phyloP scores from a whole-genome alignment of 2,113 vertebrate species.

The Sphaerodactylus townsendi region DNA sequence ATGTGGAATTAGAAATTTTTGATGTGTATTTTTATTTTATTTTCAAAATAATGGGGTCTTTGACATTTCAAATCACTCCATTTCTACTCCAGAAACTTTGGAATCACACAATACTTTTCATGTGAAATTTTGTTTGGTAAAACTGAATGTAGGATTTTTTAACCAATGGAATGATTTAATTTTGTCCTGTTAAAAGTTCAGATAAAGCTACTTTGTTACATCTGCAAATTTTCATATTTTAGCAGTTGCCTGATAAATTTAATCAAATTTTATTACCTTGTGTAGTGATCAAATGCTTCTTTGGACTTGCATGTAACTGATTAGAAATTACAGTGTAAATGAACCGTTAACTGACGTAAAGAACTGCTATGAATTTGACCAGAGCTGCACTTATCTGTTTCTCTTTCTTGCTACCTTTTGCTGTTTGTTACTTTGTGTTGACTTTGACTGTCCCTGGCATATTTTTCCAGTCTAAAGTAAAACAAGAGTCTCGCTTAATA shows the following conservation, averaged over 20 bases:
- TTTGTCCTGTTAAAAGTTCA: slow-evolving; percentile 80
- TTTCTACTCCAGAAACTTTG: slow-evolving; percentile 79
- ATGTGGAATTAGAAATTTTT: slow-evolving; percentile 86
- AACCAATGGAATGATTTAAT: slow-evolving; percentile 78
- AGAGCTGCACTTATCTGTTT: slow-evolving; percentile 86
- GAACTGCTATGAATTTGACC: slow-evolving; percentile 83
- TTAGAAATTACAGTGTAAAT: slow-evolving; percentile 84
- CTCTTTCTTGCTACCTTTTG: slow-evolving; percentile 70
- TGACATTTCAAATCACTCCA: slow-evolving; percentile 85
- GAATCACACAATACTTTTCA: slow-evolving; percentile 76
- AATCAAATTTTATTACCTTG: slow-evolving; percentile 84
- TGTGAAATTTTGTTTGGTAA: slow-evolving; percentile 84
- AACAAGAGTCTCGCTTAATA: slow-evolving; percentile 73
- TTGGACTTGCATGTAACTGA: slow-evolving; percentile 88
- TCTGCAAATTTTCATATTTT: slow-evolving; percentile 84
- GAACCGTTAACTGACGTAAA: slow-evolving; percentile 81
- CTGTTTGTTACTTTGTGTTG: slow-evolving; percentile 80
- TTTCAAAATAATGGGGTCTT: slow-evolving; percentile 81
- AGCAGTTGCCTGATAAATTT: slow-evolving; percentile 86
- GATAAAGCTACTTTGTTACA: slow-evolving; percentile 81
- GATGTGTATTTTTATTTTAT: slow-evolving; percentile 84
- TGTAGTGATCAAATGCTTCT: slow-evolving; percentile 87
- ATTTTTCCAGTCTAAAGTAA: slow-evolving; percentile 78
- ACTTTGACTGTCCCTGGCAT: slow-evolving; percentile 77
- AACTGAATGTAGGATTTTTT: slow-evolving; percentile 84